Evolutionary conservation across 2,888 invertebrate species (phyloP).

Genomic region (Rhimphoctona megacephalus): DNA sequence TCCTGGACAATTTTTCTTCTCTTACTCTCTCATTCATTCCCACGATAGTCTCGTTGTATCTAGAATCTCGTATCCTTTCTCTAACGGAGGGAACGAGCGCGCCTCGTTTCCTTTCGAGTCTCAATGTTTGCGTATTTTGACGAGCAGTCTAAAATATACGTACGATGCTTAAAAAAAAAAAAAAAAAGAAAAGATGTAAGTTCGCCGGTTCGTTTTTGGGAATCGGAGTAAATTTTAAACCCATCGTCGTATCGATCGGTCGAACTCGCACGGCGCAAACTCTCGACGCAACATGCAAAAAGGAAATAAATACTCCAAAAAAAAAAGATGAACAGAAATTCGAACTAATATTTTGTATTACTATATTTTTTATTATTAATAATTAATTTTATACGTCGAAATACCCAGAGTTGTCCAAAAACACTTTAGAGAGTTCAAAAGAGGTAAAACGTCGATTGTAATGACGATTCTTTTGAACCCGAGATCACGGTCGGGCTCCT

Average conservation of each 20-base stretch:
- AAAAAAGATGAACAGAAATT: not conserved
- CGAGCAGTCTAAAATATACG: not conserved
- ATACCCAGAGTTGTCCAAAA: not conserved
- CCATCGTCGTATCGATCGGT: constrained; percentile 58
- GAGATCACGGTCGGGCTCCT: constrained; percentile 19
- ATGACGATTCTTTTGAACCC: not conserved
- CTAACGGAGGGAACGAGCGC: constrained; percentile 7
- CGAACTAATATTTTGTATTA: not conserved
- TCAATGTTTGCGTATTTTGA: constrained; percentile 12
- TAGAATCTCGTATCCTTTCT: constrained; percentile 41
- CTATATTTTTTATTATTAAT: not conserved
- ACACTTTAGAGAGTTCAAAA: not conserved
- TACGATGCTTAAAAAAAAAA: not conserved
- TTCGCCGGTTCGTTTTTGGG: not conserved
- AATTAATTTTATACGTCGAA: not conserved
- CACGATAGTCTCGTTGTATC: constrained; percentile 26
- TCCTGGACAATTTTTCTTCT: constrained; percentile 38
- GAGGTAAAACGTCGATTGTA: not conserved
- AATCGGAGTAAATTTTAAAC: constrained; percentile 10
- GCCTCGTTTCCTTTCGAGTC: constrained; percentile 10
- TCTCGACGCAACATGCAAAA: constrained; percentile 52
- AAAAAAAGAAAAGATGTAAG: not conserved
- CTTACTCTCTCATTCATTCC: constrained; percentile 31
- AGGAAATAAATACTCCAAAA: not conserved
- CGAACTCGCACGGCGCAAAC: constrained; percentile 50